Conservation (phyloP, 2,797 vertebrate species). For the Enteromius thamalakanensis region DNA sequence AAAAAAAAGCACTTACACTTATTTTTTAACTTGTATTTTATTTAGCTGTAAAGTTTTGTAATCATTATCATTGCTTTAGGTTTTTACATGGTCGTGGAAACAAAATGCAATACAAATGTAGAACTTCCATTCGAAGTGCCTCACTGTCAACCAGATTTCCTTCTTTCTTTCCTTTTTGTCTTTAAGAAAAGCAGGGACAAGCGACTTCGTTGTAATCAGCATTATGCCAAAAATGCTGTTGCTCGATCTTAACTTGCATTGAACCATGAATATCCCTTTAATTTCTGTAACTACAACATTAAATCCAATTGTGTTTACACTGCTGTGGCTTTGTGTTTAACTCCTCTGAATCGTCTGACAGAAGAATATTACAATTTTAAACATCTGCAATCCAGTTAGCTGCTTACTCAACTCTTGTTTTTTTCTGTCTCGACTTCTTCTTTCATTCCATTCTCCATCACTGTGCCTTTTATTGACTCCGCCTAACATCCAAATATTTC, state of each 20-base stretch:
- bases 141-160: not conserved
- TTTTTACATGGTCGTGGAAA: not conserved
- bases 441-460: slow-evolving; percentile 68
- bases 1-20: not conserved
- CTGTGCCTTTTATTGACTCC: slow-evolving; percentile 78
- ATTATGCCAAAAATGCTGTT: not conserved
- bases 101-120: not conserved
- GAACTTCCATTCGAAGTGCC: not conserved
- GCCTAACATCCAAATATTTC: slow-evolving; percentile 86
- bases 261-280: slow-evolving; percentile 39
- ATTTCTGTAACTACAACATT: slow-evolving; percentile 38
- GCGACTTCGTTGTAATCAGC: not conserved
- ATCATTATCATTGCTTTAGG: not conserved
- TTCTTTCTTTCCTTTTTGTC: not conserved
- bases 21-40: not conserved
- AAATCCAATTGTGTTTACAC: slow-evolving; percentile 48
- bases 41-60: not conserved
- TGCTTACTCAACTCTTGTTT: slow-evolving; percentile 77
- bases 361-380: slow-evolving; percentile 36
- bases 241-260: not conserved
- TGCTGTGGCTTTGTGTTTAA: slow-evolving; percentile 40
- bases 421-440: slow-evolving; percentile 70
- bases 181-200: not conserved
- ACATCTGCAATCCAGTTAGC: slow-evolving; percentile 55
- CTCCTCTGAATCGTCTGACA: slow-evolving; percentile 32